phyloP scores from a whole-genome alignment of 2,113 vertebrate species.

The Rhea pennata region DNA sequence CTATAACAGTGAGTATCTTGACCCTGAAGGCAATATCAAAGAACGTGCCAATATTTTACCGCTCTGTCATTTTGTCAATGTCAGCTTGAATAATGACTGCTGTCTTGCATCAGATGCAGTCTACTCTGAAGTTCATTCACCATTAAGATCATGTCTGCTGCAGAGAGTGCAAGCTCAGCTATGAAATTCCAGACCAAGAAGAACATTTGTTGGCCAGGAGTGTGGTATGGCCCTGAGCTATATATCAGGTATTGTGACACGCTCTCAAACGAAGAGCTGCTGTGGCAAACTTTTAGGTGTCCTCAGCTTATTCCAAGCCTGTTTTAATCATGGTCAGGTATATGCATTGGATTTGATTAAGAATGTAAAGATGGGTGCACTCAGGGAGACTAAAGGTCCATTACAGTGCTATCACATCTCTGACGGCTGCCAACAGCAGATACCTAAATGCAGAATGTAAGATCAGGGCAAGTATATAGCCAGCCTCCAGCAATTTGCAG shows the following conservation, averaged over 20 bases:
- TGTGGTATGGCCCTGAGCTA: background rate
- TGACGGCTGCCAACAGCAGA: background rate
- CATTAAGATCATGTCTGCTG: conserved; percentile 22
- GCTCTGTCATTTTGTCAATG: conserved; percentile 69
- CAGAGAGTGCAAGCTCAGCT: conserved; percentile 65
- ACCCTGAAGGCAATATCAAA: conserved; percentile 66
- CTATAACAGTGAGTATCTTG: conserved; percentile 44
- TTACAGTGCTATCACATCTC: background rate
- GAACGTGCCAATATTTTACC: conserved; percentile 56
- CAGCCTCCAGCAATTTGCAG: background rate
- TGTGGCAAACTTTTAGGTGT: background rate
- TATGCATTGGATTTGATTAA: conserved; percentile 11
- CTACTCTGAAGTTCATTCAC: conserved; percentile 67
- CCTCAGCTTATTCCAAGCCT: background rate
- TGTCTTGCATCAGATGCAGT: conserved; percentile 69
- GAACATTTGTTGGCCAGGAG: background rate
- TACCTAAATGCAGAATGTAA: background rate
- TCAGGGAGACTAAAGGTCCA: background rate
- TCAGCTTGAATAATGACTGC: conserved; percentile 67
- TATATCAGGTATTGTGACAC: conserved; percentile 25
- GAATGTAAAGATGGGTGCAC: background rate
- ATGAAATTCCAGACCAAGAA: conserved; percentile 33
- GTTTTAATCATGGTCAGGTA: background rate
- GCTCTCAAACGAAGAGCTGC: background rate
- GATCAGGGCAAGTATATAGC: background rate